phyloP scores from a whole-genome alignment of 53 echinoderm and acorn worm species.

The Antedon mediterranea region DNA sequence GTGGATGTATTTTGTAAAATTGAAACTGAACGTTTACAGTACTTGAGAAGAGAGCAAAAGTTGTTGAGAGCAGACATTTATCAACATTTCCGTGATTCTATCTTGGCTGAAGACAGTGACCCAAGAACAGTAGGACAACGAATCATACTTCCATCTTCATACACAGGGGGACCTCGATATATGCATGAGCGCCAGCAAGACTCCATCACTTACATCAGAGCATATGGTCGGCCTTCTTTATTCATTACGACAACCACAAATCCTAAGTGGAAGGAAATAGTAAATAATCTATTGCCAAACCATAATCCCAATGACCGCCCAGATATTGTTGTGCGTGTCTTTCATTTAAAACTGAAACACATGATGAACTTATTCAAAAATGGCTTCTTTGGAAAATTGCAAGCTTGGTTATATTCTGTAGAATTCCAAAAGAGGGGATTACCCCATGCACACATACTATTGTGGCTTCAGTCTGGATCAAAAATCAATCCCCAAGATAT shows the following conservation, averaged over 20 bases:
- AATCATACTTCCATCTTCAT: background rate
- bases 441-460: slow-evolving; percentile 9
- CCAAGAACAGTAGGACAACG: too few relatives aligned
- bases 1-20: background rate
- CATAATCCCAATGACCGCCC: slow-evolving; percentile 5
- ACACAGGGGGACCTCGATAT: slow-evolving; percentile 3
- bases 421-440: slow-evolving; percentile 18
- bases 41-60: background rate
- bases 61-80: background rate
- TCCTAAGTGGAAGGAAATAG: slow-evolving; percentile 19
- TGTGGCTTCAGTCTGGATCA: background rate
- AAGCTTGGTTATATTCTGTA: background rate
- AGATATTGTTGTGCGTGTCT: slow-evolving; percentile 3
- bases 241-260: slow-evolving; percentile 14
- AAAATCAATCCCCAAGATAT: background rate
- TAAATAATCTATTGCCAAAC: slow-evolving; percentile 3
- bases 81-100: background rate
- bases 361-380: background rate
- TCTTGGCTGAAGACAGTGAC: too few relatives aligned
- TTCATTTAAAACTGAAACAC: background rate
- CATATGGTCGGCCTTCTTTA: background rate
- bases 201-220: slow-evolving; percentile 8
- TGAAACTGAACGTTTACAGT: background rate
- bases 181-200: background rate
- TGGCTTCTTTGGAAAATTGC: slow-evolving; percentile 5